A percentile compares a stretch with the other conserved stretches of the same genome.
phyloP scores from a whole-genome alignment of 2,888 invertebrate species.

The Eristalis pertinax region DNA sequence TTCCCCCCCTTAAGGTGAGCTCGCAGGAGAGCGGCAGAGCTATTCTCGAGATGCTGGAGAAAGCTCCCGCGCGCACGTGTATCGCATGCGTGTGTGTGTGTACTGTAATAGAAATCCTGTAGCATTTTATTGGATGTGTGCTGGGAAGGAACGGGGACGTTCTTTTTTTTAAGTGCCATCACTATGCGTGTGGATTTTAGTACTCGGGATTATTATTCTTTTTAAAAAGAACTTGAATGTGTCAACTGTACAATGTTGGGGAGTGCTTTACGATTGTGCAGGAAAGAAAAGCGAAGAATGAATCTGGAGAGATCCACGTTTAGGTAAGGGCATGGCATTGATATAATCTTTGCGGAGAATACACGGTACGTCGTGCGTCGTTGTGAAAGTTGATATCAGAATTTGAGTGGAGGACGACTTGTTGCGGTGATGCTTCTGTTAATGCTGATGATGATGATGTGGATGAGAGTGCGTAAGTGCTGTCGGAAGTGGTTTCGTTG shows the following conservation, averaged over 20 bases:
- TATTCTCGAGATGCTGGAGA: conserved; percentile 2
- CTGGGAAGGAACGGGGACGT: not conserved
- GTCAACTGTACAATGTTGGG: conserved; percentile 35
- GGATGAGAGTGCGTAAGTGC: conserved; percentile 29
- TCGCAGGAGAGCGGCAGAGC: conserved; percentile 26
- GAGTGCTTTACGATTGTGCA: conserved; percentile 42
- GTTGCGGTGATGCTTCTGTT: conserved; percentile 43
- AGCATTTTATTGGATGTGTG: conserved; percentile 35
- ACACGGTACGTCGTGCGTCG: conserved; percentile 6
- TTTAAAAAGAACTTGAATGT: conserved; percentile 43
- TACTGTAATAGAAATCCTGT: conserved; percentile 39
- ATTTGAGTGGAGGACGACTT: conserved; percentile 33
- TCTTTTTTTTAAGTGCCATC: conserved; percentile 47
- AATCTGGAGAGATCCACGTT: conserved; percentile 17
- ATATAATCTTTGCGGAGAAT: conserved; percentile 21
- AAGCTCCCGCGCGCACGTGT: not conserved
- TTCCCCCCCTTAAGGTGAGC: conserved; percentile 55
- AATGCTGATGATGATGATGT: conserved; percentile 21
- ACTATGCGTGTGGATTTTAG: conserved; percentile 66
- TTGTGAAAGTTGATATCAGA: conserved; percentile 17
- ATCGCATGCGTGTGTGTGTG: not conserved
- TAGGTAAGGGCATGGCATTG: conserved; percentile 19
- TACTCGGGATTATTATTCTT: conserved; percentile 64
- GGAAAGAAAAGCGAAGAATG: conserved; percentile 1
- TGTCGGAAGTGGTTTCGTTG: conserved; percentile 24